These are phyloP conservation scores for Lycaon pictus DNA, from an alignment of 2,113 vertebrate species.

Conservation along the genomic window DNA sequence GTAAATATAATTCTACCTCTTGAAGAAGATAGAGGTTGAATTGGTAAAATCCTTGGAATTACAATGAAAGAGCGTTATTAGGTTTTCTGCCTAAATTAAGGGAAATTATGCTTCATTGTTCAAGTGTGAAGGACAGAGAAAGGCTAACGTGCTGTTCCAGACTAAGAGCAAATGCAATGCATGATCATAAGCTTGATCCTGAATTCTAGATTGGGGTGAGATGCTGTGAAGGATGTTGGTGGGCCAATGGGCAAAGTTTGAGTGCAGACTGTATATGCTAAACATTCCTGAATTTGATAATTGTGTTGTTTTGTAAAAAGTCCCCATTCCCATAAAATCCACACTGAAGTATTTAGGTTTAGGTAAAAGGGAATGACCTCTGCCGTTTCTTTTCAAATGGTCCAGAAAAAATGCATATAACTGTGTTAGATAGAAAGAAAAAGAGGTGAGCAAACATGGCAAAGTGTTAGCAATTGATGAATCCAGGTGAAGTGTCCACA, in stretches of 20 bases:
- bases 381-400: conserved; percentile 32
- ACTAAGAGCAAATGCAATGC: background rate
- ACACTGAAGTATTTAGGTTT: background rate
- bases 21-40: conserved; percentile 38
- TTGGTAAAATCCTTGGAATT: conserved; percentile 3
- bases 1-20: conserved; percentile 49
- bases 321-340: background rate
- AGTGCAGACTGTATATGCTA: background rate
- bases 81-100: background rate
- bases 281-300: conserved; percentile 26
- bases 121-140: background rate
- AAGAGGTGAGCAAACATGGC: background rate
- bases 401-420: background rate
- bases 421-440: background rate
- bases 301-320: background rate
- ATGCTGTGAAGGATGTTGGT: background rate
- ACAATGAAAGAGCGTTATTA: background rate
- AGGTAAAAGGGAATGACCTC: background rate
- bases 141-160: background rate
- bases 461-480: background rate
- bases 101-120: background rate
- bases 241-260: background rate
- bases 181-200: background rate
- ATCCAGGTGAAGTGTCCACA: background rate
- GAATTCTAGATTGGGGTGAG: background rate